A percentile compares a stretch with the other conserved stretches of the same genome.
These are phyloP conservation scores for Papilio polyxenes DNA, from an alignment of 1,140 invertebrate species.

Conservation along the genomic window DNA sequence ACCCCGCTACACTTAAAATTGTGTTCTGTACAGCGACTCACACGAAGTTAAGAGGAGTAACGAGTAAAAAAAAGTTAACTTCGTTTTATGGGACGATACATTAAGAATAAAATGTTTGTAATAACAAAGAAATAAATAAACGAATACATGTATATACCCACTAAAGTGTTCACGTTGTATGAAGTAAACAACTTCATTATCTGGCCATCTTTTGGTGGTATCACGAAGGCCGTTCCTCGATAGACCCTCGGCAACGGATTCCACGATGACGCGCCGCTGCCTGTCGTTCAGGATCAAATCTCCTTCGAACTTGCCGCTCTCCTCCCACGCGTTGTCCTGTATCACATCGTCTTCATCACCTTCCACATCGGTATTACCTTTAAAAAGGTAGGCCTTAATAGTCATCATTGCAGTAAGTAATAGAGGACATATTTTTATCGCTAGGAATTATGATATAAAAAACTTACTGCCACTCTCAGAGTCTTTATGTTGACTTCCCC, in stretches of 20 bases:
- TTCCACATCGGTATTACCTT: slow-evolving; percentile 63
- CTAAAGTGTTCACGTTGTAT: slow-evolving; percentile 85
- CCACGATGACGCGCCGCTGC: slow-evolving; percentile 72
- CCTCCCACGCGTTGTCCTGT: slow-evolving; percentile 77
- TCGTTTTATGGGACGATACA: too few relatives aligned
- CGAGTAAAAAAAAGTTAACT: background rate
- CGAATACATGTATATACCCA: slow-evolving; percentile 65
- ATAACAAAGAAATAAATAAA: background rate
- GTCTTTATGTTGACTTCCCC: too few relatives aligned
- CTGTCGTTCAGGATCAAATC: slow-evolving; percentile 76
- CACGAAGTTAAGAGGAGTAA: background rate
- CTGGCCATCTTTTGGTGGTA: slow-evolving; percentile 82
- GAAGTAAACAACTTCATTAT: slow-evolving; percentile 84
- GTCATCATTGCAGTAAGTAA: too few relatives aligned
- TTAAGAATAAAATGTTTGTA: too few relatives aligned
- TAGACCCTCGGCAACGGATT: slow-evolving; percentile 72
- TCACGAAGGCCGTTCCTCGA: slow-evolving; percentile 83
- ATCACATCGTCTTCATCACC: slow-evolving; percentile 66
- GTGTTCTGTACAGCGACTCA: too few relatives aligned
- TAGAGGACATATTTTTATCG: too few relatives aligned
- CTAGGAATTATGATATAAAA: too few relatives aligned
- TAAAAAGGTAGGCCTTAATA: slow-evolving; percentile 19
- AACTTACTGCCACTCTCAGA: too few relatives aligned
- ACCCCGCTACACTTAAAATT: too few relatives aligned
- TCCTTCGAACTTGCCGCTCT: slow-evolving; percentile 80